Percentiles rank a stretch among this genome's conserved stretches.
Evolutionary conservation across 2,888 invertebrate genomes (phyloP).

Genomic region (Acanthosoma haemorrhoidale): DNA sequence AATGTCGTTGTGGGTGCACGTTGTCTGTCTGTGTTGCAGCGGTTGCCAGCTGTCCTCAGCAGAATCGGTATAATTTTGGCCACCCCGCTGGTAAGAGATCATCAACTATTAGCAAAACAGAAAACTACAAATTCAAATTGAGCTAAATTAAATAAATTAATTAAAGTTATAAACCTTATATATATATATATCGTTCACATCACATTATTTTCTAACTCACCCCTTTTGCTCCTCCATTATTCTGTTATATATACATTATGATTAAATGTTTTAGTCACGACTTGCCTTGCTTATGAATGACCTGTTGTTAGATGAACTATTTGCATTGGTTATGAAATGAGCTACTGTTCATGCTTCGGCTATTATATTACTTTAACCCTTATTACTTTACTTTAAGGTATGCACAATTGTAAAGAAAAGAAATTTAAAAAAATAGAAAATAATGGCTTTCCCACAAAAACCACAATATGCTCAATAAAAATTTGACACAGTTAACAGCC

Average conservation of each 20-base stretch:
- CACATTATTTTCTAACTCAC: constrained; percentile 29
- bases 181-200: constrained; percentile 22
- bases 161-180: constrained; percentile 15
- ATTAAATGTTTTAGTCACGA: constrained; percentile 28
- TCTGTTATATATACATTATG: constrained; percentile 16
- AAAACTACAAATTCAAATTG: constrained; percentile 16
- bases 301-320: constrained; percentile 28
- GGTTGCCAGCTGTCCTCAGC: constrained; percentile 91
- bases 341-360: constrained; percentile 29
- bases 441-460: not conserved
- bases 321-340: constrained; percentile 30
- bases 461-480: not conserved
- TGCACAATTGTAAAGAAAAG: not conserved
- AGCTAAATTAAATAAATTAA: constrained; percentile 16
- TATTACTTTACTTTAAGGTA: constrained; percentile 21
- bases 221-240: constrained; percentile 19
- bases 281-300: constrained; percentile 30
- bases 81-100: constrained; percentile 83
- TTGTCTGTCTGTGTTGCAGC: constrained; percentile 59
- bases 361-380: constrained; percentile 20
- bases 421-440: not conserved
- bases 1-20: constrained; percentile 33
- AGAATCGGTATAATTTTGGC: constrained; percentile 94
- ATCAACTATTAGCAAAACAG: constrained; percentile 28
- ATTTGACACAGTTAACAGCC: not conserved